Evolutionary conservation across 2,888 invertebrate species (phyloP).

Genomic region (Pandemis heparana): DNA sequence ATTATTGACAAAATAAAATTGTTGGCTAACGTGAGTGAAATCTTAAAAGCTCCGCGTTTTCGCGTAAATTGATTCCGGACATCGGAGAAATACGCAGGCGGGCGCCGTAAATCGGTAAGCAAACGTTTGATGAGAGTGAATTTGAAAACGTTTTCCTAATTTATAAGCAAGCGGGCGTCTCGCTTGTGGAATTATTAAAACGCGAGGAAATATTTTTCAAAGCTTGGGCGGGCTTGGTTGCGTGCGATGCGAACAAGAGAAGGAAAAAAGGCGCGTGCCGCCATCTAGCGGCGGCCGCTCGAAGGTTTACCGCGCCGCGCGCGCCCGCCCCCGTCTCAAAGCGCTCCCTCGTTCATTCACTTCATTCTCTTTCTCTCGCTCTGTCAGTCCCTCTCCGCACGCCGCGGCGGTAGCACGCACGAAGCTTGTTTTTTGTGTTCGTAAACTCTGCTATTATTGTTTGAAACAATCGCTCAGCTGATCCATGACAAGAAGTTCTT

Average conservation of each 20-base stretch:
- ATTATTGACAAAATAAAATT: slow-evolving; percentile 47
- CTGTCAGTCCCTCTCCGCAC: slow-evolving; percentile 72
- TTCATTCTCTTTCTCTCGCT: slow-evolving; percentile 46
- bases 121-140: slow-evolving; percentile 77
- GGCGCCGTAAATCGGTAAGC: slow-evolving; percentile 69
- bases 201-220: slow-evolving; percentile 38
- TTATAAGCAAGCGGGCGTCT: slow-evolving; percentile 64
- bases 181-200: slow-evolving; percentile 49
- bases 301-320: slow-evolving; percentile 51
- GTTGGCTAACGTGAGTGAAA: slow-evolving; percentile 70
- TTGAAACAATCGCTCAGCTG: slow-evolving; percentile 81
- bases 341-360: slow-evolving; percentile 67
- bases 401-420: slow-evolving; percentile 55
- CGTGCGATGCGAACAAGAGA: slow-evolving; percentile 14
- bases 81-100: slow-evolving; percentile 60
- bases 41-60: slow-evolving; percentile 74
- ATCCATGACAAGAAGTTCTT: slow-evolving; percentile 69
- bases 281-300: slow-evolving; percentile 67
- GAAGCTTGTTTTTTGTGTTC: slow-evolving; percentile 49
- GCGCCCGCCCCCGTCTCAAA: slow-evolving; percentile 47
- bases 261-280: slow-evolving; percentile 51
- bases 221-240: slow-evolving; percentile 21
- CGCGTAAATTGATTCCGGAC: slow-evolving; percentile 79
- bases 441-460: slow-evolving; percentile 75
- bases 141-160: slow-evolving; percentile 79